Evolutionary conservation across 1,140 invertebrate genomes (phyloP).

Genomic region (Cardiocondyla obscurior): DNA sequence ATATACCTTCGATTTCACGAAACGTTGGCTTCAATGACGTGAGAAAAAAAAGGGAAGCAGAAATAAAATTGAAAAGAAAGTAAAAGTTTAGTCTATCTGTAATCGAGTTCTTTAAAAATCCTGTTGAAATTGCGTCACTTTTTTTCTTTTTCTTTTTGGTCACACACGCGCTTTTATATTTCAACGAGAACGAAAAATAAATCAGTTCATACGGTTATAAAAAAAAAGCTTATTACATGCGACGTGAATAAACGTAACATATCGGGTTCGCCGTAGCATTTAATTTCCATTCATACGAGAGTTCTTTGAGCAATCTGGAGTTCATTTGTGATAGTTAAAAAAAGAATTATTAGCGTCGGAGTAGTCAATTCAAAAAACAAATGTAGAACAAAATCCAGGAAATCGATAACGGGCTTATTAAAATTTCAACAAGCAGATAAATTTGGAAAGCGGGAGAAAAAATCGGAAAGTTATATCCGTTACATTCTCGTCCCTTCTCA

Average conservation of each 20-base stretch:
- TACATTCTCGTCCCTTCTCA: too few relatives aligned
- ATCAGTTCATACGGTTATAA: neutral
- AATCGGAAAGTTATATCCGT: too few relatives aligned
- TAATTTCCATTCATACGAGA: too few relatives aligned
- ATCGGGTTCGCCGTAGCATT: too few relatives aligned
- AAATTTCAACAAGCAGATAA: too few relatives aligned
- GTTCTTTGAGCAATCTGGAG: too few relatives aligned
- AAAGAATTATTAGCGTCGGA: constrained; percentile 46
- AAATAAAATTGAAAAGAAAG: neutral
- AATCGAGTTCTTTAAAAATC: neutral
- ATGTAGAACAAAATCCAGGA: neutral
- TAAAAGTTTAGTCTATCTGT: neutral
- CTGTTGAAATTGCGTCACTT: neutral
- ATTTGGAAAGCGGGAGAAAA: too few relatives aligned
- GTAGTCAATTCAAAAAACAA: constrained; percentile 30
- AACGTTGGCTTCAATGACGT: constrained; percentile 22
- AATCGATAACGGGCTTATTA: neutral
- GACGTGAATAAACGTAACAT: too few relatives aligned
- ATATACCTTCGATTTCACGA: constrained; percentile 49
- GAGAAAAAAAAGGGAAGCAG: constrained; percentile 10
- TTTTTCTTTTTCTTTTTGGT: constrained; percentile 5
- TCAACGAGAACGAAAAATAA: constrained; percentile 9
- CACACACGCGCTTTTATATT: neutral
- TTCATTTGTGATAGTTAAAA: too few relatives aligned
- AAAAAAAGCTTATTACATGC: too few relatives aligned